Conservation (phyloP, 2,113 vertebrate genomes). For the Pionites leucogaster region DNA sequence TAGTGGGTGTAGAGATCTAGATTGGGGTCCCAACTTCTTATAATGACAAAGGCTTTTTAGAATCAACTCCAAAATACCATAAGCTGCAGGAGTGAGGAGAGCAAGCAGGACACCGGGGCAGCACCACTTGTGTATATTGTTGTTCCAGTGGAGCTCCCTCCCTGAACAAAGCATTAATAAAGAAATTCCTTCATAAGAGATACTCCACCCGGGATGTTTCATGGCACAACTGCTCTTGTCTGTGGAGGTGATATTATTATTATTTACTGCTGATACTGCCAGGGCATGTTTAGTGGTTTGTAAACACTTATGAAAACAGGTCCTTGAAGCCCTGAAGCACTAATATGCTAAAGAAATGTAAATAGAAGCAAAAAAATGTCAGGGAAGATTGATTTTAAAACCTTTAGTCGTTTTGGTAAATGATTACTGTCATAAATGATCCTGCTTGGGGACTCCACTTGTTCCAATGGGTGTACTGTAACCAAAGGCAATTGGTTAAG, state of each 20-base stretch:
- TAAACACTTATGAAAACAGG: neutral
- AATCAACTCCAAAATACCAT: neutral
- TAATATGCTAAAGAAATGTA: neutral
- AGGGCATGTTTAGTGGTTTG: neutral
- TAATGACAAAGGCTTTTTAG: neutral
- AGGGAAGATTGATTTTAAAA: neutral
- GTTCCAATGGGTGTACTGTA: neutral
- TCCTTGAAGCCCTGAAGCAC: conserved; percentile 1
- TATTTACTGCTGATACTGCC: conserved; percentile 22
- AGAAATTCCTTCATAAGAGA: conserved; percentile 54
- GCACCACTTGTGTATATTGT: neutral
- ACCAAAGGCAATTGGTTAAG: neutral
- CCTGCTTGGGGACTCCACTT: neutral
- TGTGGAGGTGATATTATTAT: conserved; percentile 34
- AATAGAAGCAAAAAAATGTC: neutral
- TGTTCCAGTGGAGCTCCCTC: neutral
- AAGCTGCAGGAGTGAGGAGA: neutral
- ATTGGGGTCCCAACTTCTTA: neutral
- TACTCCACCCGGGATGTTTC: conserved; percentile 26
- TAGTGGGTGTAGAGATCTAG: neutral
- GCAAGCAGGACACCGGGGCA: neutral
- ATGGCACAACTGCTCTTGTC: neutral
- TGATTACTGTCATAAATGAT: neutral
- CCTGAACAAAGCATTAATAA: conserved; percentile 46
- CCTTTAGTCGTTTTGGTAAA: neutral